These are phyloP conservation scores for Metalampra italica DNA, from an alignment of 2,888 invertebrate species.

Conservation along the genomic window DNA sequence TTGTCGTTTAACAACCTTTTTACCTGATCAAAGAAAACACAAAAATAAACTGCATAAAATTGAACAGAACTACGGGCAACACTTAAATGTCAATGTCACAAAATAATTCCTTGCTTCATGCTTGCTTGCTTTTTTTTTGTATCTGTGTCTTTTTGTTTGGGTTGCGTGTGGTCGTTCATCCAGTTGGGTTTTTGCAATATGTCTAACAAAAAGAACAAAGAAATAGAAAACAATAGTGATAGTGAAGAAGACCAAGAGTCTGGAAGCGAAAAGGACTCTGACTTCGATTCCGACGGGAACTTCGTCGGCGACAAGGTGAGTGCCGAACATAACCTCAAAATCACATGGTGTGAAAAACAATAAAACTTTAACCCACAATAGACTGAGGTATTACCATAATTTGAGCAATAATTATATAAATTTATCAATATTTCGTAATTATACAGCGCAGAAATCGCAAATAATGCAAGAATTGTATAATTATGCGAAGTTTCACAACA, in stretches of 20 bases:
- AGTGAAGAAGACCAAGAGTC: slow-evolving; percentile 67
- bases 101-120: no score
- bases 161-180: background rate
- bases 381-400: background rate
- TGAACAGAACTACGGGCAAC: background rate
- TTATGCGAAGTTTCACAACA: no score
- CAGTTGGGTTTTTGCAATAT: slow-evolving; percentile 34
- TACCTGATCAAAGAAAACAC: no score
- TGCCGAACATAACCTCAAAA: slow-evolving; percentile 51
- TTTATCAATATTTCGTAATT: background rate
- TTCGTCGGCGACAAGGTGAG: slow-evolving; percentile 77
- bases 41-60: no score
- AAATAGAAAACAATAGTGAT: slow-evolving; percentile 52
- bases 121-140: background rate
- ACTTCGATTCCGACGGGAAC: slow-evolving; percentile 71
- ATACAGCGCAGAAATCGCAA: no score
- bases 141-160: background rate
- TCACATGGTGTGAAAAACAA: slow-evolving; percentile 44
- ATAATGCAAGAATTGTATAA: no score
- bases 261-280: slow-evolving; percentile 60
- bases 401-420: background rate
- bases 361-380: background rate
- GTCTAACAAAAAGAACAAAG: slow-evolving; percentile 69
- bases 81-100: background rate
- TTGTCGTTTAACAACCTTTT: no score